These are phyloP conservation scores for Tachysurus vachellii DNA, from an alignment of 2,113 vertebrate genomes.

Conservation along the genomic window DNA sequence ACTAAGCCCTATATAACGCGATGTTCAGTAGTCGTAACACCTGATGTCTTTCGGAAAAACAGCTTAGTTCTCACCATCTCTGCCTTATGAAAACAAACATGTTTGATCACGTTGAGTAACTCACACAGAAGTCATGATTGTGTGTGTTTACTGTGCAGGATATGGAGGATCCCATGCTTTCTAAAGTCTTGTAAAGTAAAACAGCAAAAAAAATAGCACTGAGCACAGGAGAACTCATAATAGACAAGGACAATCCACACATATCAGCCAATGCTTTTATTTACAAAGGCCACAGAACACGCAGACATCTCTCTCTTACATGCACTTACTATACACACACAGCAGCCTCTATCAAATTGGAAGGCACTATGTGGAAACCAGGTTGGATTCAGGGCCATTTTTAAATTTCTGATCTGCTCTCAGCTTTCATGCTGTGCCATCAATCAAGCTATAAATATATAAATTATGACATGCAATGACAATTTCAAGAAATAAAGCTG, in stretches of 20 bases:
- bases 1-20: background rate
- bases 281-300: slow-evolving; percentile 9
- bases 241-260: slow-evolving; percentile 20
- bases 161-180: background rate
- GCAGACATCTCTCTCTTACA: background rate
- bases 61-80: background rate
- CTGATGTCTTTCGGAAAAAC: background rate
- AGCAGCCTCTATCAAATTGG: background rate
- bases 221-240: background rate
- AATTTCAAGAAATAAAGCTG: background rate
- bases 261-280: slow-evolving; percentile 20
- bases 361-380: background rate
- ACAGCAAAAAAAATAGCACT: background rate
- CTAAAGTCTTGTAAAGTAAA: background rate
- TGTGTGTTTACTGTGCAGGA: background rate
- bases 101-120: background rate
- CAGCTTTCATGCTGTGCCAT: background rate
- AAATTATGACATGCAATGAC: background rate
- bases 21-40: background rate
- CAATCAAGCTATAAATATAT: background rate
- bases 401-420: background rate
- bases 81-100: background rate
- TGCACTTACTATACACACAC: background rate
- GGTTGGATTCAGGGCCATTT: background rate
- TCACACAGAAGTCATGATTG: background rate